phyloP scores from a whole-genome alignment of 2,888 invertebrate species.

The Drosophila kuntzei region DNA sequence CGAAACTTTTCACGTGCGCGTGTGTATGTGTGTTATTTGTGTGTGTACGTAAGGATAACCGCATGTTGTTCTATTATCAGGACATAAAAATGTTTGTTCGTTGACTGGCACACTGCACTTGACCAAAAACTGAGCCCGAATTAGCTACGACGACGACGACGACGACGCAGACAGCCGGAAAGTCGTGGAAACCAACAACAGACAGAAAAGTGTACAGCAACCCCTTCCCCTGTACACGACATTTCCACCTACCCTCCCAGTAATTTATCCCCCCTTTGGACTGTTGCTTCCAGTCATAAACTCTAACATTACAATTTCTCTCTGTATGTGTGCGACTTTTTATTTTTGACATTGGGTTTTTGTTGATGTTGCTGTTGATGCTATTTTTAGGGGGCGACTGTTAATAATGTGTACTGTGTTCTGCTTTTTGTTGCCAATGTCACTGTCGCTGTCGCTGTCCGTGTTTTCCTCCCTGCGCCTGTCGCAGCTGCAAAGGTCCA shows the following conservation, averaged over 20 bases:
- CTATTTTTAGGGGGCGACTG: conserved; percentile 56
- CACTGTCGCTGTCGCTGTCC: conserved; percentile 11
- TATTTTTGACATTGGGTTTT: conserved; percentile 69
- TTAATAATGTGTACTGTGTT: conserved; percentile 69
- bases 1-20: conserved; percentile 28
- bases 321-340: conserved; percentile 51
- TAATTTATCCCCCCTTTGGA: conserved; percentile 29
- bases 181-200: conserved; percentile 29
- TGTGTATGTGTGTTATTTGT: conserved; percentile 19
- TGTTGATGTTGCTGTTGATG: conserved; percentile 57
- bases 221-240: neutral
- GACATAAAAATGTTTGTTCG: conserved; percentile 62
- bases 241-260: neutral
- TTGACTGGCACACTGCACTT: conserved; percentile 57
- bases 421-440: conserved; percentile 56
- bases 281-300: conserved; percentile 74
- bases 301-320: conserved; percentile 64
- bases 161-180: conserved; percentile 34
- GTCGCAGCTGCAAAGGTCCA: conserved; percentile 66
- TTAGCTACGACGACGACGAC: conserved; percentile 46
- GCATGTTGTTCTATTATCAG: conserved; percentile 73
- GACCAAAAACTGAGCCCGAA: conserved; percentile 67
- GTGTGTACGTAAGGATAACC: conserved; percentile 35
- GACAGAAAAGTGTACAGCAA: conserved; percentile 30
- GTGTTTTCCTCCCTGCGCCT: neutral